Evolutionary conservation across 2,797 vertebrate genomes (phyloP), one percentile per base, ranked within the genome.

Genomic region (Kryptolebias ocellatus): DNA sequence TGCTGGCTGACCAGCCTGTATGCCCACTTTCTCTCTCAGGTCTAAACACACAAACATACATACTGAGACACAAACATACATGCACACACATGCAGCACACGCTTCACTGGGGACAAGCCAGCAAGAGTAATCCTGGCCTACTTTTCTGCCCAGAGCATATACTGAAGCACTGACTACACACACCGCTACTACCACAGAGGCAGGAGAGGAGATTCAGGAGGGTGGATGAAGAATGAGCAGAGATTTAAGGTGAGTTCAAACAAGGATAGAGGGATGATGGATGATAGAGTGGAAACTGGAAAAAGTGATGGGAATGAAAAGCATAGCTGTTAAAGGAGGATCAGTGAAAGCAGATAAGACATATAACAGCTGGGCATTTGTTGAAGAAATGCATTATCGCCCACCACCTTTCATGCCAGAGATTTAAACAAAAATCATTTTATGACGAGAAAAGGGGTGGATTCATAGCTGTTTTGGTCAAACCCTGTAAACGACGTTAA

Each of bases 41-140:
- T 78, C 76, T 67, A 34, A 76, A 75, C 67, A 79, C 76, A 84
- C 76, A 78, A 65, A 47, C 4, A 65, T 68, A 69, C 18, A 39
- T 61, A 59, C 54, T 72, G 34, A 58, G 18, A 73, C 18, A 67
- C 56, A 72, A 55, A 60, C 28, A 64, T 66, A 70, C 47, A 64
- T 20, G 45, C 74, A 76, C 37, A 70, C 72, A 86, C 78, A 88
- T 64, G 71, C 84, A 86, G 87, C 87, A 87, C 90, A 94, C 79
- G 90, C 92, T 93, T 93, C 92, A 93, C 87, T 93, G 88, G 89
- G 92, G 88, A 93, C 92, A 93, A 93, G 92, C 88, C 90, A 91
- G 92, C 91, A 93, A 92, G 89, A 92, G 92, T 90, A 92, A 93
- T 92, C 89, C 87, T 93, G 93, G 90, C 92, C 93, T 93, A 92